These are phyloP conservation scores for Apis cerana DNA, from an alignment of 1,140 invertebrate genomes.

Conservation along the genomic window DNA sequence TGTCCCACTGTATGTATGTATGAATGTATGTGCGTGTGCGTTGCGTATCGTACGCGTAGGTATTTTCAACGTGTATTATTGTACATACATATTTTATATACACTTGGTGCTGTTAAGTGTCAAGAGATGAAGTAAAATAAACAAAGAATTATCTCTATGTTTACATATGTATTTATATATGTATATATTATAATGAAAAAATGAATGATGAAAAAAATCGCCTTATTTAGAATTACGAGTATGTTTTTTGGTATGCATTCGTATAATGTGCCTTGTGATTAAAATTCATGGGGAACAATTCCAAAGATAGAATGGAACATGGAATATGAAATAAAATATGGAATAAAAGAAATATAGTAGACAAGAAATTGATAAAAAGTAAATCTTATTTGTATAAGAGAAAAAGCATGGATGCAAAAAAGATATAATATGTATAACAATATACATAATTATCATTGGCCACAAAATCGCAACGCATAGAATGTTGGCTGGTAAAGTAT, in stretches of 20 bases:
- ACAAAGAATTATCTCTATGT: not conserved
- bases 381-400: not conserved
- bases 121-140: not conserved
- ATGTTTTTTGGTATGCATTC: not conserved
- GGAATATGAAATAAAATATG: not conserved
- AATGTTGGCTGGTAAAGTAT: slow-evolving; percentile 32
- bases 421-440: not conserved
- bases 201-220: too few relatives aligned
- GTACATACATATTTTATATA: not conserved
- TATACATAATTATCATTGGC: not conserved
- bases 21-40: too few relatives aligned
- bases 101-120: not conserved
- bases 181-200: too few relatives aligned
- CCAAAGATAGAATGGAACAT: not conserved
- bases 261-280: too few relatives aligned
- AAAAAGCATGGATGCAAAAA: not conserved
- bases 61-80: not conserved
- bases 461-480: slow-evolving; percentile 14
- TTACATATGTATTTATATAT: too few relatives aligned
- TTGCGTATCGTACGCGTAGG: not conserved
- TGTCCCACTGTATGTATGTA: not conserved
- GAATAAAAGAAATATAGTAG: not conserved
- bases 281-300: not conserved
- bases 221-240: too few relatives aligned
- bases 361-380: not conserved